Evolutionary conservation across 2,797 vertebrate genomes (phyloP).

Genomic region (Malurus splendens): DNA sequence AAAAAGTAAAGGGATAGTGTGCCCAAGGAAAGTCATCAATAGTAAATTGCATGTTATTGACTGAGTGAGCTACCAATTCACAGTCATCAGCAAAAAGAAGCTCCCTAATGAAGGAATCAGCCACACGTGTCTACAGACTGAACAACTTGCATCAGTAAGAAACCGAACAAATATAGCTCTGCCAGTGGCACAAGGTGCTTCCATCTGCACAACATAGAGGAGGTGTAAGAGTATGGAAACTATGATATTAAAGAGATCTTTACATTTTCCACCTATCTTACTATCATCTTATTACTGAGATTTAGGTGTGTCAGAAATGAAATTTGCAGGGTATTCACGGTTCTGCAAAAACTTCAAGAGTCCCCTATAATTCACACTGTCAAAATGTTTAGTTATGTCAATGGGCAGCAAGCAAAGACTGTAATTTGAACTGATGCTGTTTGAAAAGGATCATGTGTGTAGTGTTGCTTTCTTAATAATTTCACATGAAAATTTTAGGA

Average conservation of each 20-base stretch:
- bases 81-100: slow-evolving; percentile 35
- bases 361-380: background rate
- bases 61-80: slow-evolving; percentile 15
- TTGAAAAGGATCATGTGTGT: background rate
- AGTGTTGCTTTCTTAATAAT: background rate
- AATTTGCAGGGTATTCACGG: background rate
- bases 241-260: background rate
- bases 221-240: background rate
- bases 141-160: background rate
- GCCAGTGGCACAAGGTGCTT: background rate
- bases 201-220: background rate
- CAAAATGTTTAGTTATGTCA: background rate
- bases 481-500: background rate
- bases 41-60: slow-evolving; percentile 41
- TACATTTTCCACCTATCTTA: background rate
- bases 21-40: background rate
- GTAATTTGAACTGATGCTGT: background rate
- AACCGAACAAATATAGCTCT: slow-evolving; percentile 4
- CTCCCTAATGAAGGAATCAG: slow-evolving; percentile 42
- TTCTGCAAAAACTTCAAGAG: background rate
- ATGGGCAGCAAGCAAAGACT: background rate
- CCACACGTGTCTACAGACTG: background rate
- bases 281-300: background rate
- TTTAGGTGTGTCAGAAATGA: background rate
- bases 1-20: background rate